Conservation (phyloP, 2,888 invertebrate species). For the Eristalis tenax region DNA sequence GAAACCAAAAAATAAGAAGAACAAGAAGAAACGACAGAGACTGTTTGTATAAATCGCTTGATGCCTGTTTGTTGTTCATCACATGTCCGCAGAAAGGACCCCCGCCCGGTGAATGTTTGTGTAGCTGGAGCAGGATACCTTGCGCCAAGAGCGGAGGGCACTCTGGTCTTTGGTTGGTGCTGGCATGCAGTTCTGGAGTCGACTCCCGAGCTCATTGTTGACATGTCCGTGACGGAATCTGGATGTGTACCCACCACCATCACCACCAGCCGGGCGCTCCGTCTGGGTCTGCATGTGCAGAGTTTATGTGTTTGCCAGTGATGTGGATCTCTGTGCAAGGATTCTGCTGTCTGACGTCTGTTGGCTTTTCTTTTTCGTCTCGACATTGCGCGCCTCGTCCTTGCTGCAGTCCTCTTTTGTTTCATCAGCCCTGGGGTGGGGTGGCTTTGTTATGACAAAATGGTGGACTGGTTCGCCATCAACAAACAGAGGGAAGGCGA, state of each 20-base stretch:
- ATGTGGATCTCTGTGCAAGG: conserved; percentile 51
- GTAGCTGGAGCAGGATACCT: conserved; percentile 25
- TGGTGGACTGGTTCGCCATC: conserved; percentile 65
- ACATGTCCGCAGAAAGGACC: conserved; percentile 65
- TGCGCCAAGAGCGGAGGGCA: conserved; percentile 13
- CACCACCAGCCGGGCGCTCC: conserved; percentile 8
- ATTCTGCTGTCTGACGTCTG: background rate
- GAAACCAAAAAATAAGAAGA: conserved; percentile 3
- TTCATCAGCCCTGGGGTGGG: conserved; percentile 7
- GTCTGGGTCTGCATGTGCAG: background rate
- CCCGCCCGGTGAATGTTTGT: conserved; percentile 27
- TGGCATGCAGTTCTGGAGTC: conserved; percentile 3
- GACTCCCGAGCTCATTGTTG: conserved; percentile 60
- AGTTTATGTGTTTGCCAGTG: conserved; percentile 55
- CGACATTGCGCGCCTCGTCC: conserved; percentile 28
- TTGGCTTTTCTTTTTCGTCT: conserved; percentile 40
- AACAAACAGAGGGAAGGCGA: conserved; percentile 42
- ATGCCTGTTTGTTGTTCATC: conserved; percentile 71
- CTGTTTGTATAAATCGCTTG: conserved; percentile 65
- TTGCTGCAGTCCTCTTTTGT: conserved; percentile 47
- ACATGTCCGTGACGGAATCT: conserved; percentile 68
- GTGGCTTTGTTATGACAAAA: conserved; percentile 55
- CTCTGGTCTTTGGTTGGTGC: conserved; percentile 28
- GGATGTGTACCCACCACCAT: conserved; percentile 30
- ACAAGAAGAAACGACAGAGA: conserved; percentile 25